Evolutionary conservation across 2,113 vertebrate genomes (phyloP).

Genomic region (Dipodomys ordii): DNA sequence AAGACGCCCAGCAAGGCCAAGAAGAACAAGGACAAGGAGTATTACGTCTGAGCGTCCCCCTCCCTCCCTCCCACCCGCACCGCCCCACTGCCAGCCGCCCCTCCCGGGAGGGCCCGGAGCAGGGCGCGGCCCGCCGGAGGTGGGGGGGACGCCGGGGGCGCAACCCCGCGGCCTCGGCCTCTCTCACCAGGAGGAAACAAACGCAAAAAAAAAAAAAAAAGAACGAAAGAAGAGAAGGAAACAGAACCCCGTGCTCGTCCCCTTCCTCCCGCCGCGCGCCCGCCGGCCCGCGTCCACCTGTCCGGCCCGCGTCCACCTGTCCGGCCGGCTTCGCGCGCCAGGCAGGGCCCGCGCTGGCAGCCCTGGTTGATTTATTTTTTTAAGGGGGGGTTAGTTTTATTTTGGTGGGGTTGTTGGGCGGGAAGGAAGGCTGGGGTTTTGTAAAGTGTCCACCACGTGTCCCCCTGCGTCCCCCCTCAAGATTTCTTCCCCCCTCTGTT

Average conservation of each 20-base stretch:
- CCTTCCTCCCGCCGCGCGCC: constrained; percentile 33
- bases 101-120: background rate
- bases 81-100: constrained; percentile 80
- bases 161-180: constrained; percentile 73
- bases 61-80: constrained; percentile 41
- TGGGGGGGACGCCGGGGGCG: too few species aligned
- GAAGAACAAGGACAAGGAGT: constrained; percentile 98
- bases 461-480: constrained; percentile 20
- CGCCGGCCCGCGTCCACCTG: constrained; percentile 37
- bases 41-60: constrained; percentile 91
- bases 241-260: constrained; percentile 59
- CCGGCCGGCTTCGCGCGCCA: background rate
- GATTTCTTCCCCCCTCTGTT: background rate
- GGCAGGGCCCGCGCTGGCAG: constrained; percentile 64
- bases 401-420: constrained; percentile 80
- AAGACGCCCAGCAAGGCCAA: constrained; percentile 94
- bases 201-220: constrained; percentile 25
- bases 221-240: background rate
- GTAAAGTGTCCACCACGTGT: constrained; percentile 84
- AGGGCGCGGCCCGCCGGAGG: too few species aligned
- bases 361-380: constrained; percentile 83
- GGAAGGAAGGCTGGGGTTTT: constrained; percentile 80
- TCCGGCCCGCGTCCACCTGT: constrained; percentile 30
- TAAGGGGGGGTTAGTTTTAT: constrained; percentile 79
- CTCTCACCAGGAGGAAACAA: constrained; percentile 74